Evolutionary conservation across 2,113 vertebrate species (phyloP), one percentile per base, ranked within the genome.

Genomic region (Nothobranchius kuhntae): DNA sequence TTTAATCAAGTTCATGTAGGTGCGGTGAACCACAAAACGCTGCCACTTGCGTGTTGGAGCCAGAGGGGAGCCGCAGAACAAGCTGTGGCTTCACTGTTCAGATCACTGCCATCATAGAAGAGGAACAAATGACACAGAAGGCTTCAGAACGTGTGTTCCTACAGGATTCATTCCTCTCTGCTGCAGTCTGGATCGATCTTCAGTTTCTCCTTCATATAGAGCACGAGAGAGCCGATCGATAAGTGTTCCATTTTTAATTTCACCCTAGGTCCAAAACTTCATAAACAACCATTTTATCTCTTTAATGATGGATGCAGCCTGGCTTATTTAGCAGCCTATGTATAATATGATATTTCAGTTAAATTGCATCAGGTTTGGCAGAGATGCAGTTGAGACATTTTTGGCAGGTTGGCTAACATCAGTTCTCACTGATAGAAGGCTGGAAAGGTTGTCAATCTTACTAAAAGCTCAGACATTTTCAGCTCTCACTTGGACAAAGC

Each of bases 1-100:
- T 89, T 84, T 73, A 86, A 92, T 89, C 81, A 86, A 85, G 68
- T 87, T 86, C 79, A 84, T 82, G 71, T 82, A 26, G 50, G 81
- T 60, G 78, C 50, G 53, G 65, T 88, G 82, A 87, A 88, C 87
- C 87, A 81, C 80, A 75, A 60, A 81, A 54, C 55, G 61, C 26
- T 45, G 48, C 62, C 71, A 64, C 83, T 87, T 82, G 78, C 77
- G 62, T 74, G 67, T 13, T 7, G 65, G 47, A 81, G 77, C 54
- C 63, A 74, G 77, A 60, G 81, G 70, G 69, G 51, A 67, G 65
- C 21, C 6, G 35, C 44, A 61, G 60, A 75, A 81, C 81, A 77
- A 80, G 75, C 71, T 73, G 63, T 67, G 67, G 60, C 71, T 51
- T 73, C 68, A 52, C 60, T 77, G 82, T 51, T 79, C 84, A 85